Evolutionary conservation across 2,888 invertebrate species (phyloP).

Genomic region (Rhagonycha fulva): DNA sequence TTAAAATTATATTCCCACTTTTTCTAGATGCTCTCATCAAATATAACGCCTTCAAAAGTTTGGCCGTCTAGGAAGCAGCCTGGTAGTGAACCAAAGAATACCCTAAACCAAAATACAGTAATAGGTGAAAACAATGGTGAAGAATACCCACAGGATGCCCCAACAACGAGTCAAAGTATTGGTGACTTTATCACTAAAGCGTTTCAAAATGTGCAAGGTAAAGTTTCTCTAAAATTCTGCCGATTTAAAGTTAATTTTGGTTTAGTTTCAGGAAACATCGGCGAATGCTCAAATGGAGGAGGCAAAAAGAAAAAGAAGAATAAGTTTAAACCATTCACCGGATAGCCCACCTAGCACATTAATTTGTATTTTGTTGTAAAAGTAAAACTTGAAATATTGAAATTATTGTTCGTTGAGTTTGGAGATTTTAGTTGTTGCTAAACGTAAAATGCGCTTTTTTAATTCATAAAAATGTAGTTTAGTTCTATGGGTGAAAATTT

Average conservation of each 20-base stretch:
- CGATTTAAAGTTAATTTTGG: background rate
- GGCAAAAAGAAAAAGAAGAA: background rate
- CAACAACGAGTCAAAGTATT: background rate
- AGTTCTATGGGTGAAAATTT: background rate
- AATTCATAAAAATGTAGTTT: background rate
- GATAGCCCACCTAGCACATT: background rate
- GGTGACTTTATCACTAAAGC: background rate
- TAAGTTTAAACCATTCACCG: background rate
- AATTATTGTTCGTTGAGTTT: background rate
- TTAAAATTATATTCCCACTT: background rate
- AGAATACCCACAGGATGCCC: background rate
- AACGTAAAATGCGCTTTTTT: background rate
- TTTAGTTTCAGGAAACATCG: background rate
- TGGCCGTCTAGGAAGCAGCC: background rate
- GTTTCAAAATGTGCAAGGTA: background rate
- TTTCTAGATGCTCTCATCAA: constrained; percentile 47
- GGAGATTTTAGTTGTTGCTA: background rate
- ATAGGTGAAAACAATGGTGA: background rate
- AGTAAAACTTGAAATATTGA: background rate
- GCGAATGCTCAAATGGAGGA: background rate
- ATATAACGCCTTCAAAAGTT: constrained; percentile 6
- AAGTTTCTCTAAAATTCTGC: background rate
- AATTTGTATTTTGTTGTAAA: background rate
- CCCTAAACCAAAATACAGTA: background rate
- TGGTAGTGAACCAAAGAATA: background rate